Conservation (phyloP, 2,888 invertebrate species). For the Ramazzottius varieornatus region DNA sequence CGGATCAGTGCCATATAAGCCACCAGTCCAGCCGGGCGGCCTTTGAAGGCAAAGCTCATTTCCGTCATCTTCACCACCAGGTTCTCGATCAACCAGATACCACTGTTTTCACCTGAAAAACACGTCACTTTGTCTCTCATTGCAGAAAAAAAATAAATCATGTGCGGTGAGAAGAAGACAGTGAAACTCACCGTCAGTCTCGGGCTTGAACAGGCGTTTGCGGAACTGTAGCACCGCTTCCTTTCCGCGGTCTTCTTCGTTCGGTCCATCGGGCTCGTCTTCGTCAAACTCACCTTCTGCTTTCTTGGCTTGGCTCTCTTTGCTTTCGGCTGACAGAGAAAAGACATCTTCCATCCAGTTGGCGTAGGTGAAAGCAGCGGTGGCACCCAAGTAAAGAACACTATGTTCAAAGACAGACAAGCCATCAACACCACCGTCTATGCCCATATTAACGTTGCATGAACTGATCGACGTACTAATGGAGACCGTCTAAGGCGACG, state of each 20-base stretch:
- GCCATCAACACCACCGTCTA: not conserved
- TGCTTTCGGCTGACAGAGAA: not conserved
- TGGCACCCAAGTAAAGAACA: not conserved
- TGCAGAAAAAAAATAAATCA: too few relatives aligned
- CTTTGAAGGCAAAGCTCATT: not conserved
- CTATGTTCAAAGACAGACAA: not conserved
- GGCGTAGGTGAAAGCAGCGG: not conserved
- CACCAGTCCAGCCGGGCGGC: not conserved
- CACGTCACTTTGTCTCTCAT: too few relatives aligned
- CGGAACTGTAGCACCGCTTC: not conserved
- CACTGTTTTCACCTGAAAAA: not conserved
- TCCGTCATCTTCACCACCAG: not conserved
- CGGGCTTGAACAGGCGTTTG: not conserved
- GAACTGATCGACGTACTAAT: too few relatives aligned
- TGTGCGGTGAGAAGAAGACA: too few relatives aligned
- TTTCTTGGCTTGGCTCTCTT: not conserved
- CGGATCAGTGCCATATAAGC: not conserved
- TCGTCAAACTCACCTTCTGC: not conserved
- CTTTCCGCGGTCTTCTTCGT: not conserved
- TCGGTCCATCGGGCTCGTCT: not conserved
- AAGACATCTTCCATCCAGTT: conserved; percentile 1
- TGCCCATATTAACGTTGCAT: too few relatives aligned
- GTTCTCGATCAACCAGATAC: not conserved
- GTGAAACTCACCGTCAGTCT: not conserved
- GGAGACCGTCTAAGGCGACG: too few relatives aligned